Base-by-base conservation (phyloP, 2,888 invertebrate species). In the Schizaphis graminum region DNA sequence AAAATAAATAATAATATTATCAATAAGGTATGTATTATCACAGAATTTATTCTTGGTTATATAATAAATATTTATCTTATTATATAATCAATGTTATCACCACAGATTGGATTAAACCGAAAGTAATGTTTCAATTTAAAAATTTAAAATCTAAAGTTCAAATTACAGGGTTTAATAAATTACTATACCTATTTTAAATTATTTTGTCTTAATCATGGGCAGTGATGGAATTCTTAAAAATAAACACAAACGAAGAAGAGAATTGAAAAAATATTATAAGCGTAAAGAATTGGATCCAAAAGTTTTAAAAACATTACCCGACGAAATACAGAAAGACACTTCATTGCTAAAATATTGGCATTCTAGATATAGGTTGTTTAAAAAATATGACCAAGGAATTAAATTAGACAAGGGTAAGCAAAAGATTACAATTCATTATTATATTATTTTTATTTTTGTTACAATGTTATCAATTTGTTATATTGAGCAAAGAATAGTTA, bases 371-470 rank as follows among this genome's bases (percentile, higher is more conserved):
- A 97, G 98, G 0, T 96, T 99, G 21, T 99, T 99, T 96, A 97
- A 97, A 95, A 97, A 97, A 96, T 99, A 98, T 96, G 99, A 99
- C 96, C 97, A 98, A 95, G 99, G 99, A 67, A 98, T 99, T 94
- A 97, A 97, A 95, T 96, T 99, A 95, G 99, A 99, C 96, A 96
- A 97, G 95, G 98, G 98, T 97, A 95, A 95, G 95, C 77, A 77
- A 56, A 24, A 13, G 24, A 67, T 95, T 94, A 35, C 35, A 77
- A n/a, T 49, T 53, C 21, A 53, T 57, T 67, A 88, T 61, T 16
- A 61, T n/a, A 47, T 26, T 56, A 49, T 26, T 26, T 35, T 53
- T 44, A 61, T 53, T 57, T 86, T 86, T 35, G 35, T 35, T 21
- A 3, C 8, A 21, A 35, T 77, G 21, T 77, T 77, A 8, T 77